Base-by-base conservation (phyloP, 2,113 vertebrate genomes). In the Camelus bactrianus region DNA sequence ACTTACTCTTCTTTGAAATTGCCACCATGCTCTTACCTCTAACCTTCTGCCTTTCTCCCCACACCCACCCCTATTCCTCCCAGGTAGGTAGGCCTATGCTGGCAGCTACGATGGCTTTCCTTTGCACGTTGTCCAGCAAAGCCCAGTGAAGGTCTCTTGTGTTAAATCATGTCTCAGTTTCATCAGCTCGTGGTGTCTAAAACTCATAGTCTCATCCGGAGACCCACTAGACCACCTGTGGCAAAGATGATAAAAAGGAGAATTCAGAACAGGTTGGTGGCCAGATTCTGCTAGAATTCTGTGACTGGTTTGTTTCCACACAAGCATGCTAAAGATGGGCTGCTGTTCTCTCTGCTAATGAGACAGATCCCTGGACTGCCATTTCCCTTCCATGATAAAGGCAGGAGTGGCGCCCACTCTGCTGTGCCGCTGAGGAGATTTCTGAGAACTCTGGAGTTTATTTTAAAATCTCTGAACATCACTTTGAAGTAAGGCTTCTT, bases 381-480 rank as follows among this genome's bases (percentile, higher is more conserved):
- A 6, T 50, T 73, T 86, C 80, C 86, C 82, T 75, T 65, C 38
- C 30, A 62, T 30, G 35, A 6, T 81, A 85, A 95, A 67, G 62
- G 54, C 81, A 91, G 24, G 76, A 75, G 42, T 11, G 76, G 75
- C 16, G 20, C 87, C 35, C 65, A 16, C 35, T 88, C 69, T 15
- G 62, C 30, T 83, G 56, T 48, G 89, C 38, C 30, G 56, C 93
- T 79, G 5, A 48, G 35, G 52, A 94, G 70, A 38, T 82, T 62
- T 92, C 96, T 90, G 88, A 81, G 94, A 81, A 24, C 52, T 81
- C 77, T 48, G 17, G 58, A 69, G 82, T 97, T 97, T 97, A 95
- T 76, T 79, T 95, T 94, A 76, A 97, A 98, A 96, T 92, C 93
- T 83, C 77, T 87, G 93, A 97, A 62, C 94, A 70, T 26, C 64